These are phyloP conservation scores for Eumerus sabulonum DNA, from an alignment of 2,888 invertebrate species.

Conservation along the genomic window DNA sequence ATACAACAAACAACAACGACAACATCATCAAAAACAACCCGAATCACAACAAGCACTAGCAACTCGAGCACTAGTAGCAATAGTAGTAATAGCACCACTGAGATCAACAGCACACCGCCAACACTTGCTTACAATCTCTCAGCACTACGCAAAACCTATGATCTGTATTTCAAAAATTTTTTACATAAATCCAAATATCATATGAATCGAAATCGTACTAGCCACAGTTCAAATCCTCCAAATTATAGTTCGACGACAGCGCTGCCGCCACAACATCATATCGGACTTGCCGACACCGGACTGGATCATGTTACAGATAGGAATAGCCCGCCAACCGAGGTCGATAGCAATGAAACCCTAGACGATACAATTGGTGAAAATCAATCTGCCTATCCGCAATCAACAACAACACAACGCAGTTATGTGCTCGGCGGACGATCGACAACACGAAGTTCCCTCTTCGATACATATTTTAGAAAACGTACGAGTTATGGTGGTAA, in stretches of 20 bases:
- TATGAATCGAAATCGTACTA: constrained; percentile 60
- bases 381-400: neutral
- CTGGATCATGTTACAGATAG: constrained; percentile 30
- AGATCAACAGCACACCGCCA: constrained; percentile 27
- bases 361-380: constrained; percentile 23
- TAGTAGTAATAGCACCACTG: constrained; percentile 49
- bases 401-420: constrained; percentile 68
- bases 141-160: constrained; percentile 76
- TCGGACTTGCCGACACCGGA: constrained; percentile 41
- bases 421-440: constrained; percentile 69
- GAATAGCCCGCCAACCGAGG: constrained; percentile 24
- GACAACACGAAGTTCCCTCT: constrained; percentile 73
- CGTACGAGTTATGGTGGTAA: constrained; percentile 61
- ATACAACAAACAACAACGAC: constrained; percentile 47
- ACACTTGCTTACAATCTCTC: constrained; percentile 52
- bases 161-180: constrained; percentile 74
- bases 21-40: constrained; percentile 66
- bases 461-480: constrained; percentile 78
- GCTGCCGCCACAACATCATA: constrained; percentile 14
- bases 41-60: constrained; percentile 71
- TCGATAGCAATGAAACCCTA: constrained; percentile 57
- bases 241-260: constrained; percentile 63
- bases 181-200: constrained; percentile 57
- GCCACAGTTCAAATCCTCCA: constrained; percentile 61
- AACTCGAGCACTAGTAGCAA: constrained; percentile 49